Evolutionary conservation across 1,140 invertebrate species (phyloP).

Genomic region (Sinonovacula constricta): DNA sequence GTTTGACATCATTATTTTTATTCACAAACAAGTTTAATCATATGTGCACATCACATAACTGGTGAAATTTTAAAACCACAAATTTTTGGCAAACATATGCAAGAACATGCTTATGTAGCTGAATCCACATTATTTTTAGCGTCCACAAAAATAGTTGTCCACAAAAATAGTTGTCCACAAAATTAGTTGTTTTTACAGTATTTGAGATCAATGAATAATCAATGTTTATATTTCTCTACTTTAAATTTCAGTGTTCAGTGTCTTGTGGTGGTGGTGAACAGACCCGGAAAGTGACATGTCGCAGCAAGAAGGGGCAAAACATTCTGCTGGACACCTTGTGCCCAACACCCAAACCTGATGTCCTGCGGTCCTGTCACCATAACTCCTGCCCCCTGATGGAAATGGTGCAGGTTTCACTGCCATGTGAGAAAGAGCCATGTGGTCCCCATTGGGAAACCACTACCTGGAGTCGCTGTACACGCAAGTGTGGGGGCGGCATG

Average conservation of each 20-base stretch:
- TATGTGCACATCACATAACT: too few relatives aligned
- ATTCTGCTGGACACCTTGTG: conserved; percentile 54
- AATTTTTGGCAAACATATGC: too few relatives aligned
- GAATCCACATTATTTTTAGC: too few relatives aligned
- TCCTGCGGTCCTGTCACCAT: conserved; percentile 29
- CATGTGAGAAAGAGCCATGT: not conserved
- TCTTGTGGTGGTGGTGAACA: conserved; percentile 85
- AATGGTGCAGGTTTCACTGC: not conserved
- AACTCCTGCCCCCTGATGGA: conserved; percentile 5
- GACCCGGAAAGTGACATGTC: conserved; percentile 83
- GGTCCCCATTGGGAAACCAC: not conserved
- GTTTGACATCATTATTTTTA: too few relatives aligned
- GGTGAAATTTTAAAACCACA: too few relatives aligned
- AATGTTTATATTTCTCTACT: too few relatives aligned
- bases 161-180: too few relatives aligned
- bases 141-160: too few relatives aligned
- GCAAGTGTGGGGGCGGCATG: conserved; percentile 68
- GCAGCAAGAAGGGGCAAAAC: conserved; percentile 70
- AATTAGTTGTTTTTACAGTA: too few relatives aligned
- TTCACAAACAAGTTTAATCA: too few relatives aligned
- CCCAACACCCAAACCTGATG: conserved; percentile 50
- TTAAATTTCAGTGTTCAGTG: conserved; percentile 83
- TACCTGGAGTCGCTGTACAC: conserved; percentile 65
- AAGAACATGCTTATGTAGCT: too few relatives aligned
- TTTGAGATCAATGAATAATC: too few relatives aligned